Evolutionary conservation across 64 coral and sea anemone genomes (phyloP), one percentile per base, ranked within the genome.

Genomic region (Pachyseris speciosa): DNA sequence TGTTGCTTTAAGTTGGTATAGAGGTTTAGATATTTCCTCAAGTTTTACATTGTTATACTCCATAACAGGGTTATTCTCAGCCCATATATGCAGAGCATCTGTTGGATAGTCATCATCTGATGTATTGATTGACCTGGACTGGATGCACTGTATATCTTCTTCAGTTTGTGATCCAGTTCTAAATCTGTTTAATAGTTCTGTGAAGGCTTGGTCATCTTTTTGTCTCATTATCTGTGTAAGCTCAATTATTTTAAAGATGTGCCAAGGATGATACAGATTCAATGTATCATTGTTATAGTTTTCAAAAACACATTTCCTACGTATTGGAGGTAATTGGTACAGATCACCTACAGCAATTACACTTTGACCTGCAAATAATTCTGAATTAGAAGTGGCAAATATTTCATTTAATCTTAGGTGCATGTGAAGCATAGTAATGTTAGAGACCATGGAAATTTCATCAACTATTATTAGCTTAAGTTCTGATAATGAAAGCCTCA

Each of bases 181-280:
- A 13, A 69, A 58, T 64, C 83, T 33, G 47, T 86, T 86, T 0
- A 73, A 68, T 50, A 87, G 65, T 87, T 71, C 41, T 57, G 66
- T 87, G 37, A 87, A 87, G 49, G 88, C 42, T 67, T 91, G 59
- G 51, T 91, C 88, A 83, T 91, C 45, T 51, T 89, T 89, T 74
- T 89, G 87, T 38, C 72, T 72, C 87, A 78, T n/a, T n/a, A n/a
- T 89, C 43, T 77, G 22, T 63, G 50, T 42, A 0, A 89, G 72
- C 58, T 89, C 72, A 83, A 91, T 60, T 60, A 91, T 83, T 83
- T 47, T 32, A 47, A 91, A 91, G 51, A 49, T 44, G 22, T 83
- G 59, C 88, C 88, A 83, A 53, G 88, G 75, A 29, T 83, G 88
- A 55, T 12, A 80, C 5, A 91, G 64, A 70, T 91, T 91, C 3